phyloP scores from a whole-genome alignment of 2,797 vertebrate genomes.

The Caiman crocodilus region DNA sequence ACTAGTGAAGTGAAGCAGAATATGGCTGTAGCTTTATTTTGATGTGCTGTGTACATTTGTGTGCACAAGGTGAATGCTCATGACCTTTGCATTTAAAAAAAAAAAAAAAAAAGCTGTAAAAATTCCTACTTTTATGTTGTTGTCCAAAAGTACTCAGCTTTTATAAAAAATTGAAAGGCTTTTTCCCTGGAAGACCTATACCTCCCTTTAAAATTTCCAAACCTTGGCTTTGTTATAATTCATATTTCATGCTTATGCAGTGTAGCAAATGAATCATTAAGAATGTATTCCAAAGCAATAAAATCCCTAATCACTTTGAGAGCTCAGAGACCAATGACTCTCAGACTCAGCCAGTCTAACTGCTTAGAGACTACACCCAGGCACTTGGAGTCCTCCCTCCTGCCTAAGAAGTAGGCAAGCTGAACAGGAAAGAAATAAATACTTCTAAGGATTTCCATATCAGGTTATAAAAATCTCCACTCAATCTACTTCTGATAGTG shows the following conservation, averaged over 20 bases:
- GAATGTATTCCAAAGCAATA: background rate
- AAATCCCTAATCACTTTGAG: background rate
- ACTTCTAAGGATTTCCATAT: background rate
- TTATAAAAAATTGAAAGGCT: background rate
- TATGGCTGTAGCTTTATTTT: background rate
- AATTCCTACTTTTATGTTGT: no score
- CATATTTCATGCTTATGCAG: background rate
- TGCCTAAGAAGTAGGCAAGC: background rate
- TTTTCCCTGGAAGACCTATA: background rate
- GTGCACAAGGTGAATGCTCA: background rate
- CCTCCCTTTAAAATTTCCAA: background rate
- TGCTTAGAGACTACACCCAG: background rate
- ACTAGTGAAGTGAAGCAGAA: background rate
- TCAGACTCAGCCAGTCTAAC: background rate
- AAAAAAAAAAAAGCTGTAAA: background rate
- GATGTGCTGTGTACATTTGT: background rate
- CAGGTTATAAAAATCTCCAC: background rate
- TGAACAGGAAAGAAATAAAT: background rate
- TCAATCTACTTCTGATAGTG: background rate
- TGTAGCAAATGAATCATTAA: background rate
- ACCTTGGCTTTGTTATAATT: fast-evolving
- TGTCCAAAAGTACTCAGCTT: background rate
- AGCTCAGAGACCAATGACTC: fast-evolving
- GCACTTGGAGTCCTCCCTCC: background rate
- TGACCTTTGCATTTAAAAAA: background rate